Evolutionary conservation across 2,797 vertebrate genomes (phyloP).

Genomic region (Phalloptychus januarius): DNA sequence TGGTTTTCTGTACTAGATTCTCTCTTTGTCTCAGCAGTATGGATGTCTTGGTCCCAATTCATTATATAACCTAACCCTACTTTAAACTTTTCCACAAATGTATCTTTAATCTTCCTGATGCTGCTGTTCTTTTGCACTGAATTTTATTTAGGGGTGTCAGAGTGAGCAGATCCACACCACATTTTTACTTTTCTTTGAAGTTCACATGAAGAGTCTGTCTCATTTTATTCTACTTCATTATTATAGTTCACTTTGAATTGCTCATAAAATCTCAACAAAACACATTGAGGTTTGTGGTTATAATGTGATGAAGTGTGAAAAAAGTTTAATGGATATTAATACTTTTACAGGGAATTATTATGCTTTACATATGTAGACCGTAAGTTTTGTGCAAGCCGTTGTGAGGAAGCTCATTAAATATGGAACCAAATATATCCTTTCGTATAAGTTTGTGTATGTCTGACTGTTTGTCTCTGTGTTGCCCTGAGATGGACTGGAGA

Average conservation of each 20-base stretch:
- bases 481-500: neutral
- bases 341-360: neutral
- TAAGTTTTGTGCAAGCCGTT: neutral
- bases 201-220: neutral
- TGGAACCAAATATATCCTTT: neutral
- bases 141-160: neutral
- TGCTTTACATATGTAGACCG: neutral
- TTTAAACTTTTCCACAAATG: neutral
- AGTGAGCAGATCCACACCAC: neutral
- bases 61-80: neutral
- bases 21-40: neutral
- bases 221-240: neutral
- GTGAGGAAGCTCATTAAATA: neutral
- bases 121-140: neutral
- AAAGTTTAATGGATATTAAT: neutral
- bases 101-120: neutral
- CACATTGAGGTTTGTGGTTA: neutral
- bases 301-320: neutral
- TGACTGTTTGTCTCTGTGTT: neutral
- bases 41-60: neutral
- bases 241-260: neutral
- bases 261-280: neutral
- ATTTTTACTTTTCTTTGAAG: neutral
- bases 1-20: neutral
- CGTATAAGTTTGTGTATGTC: neutral